phyloP scores from a whole-genome alignment of 2,888 invertebrate species.

The Dynastes hyllus region DNA sequence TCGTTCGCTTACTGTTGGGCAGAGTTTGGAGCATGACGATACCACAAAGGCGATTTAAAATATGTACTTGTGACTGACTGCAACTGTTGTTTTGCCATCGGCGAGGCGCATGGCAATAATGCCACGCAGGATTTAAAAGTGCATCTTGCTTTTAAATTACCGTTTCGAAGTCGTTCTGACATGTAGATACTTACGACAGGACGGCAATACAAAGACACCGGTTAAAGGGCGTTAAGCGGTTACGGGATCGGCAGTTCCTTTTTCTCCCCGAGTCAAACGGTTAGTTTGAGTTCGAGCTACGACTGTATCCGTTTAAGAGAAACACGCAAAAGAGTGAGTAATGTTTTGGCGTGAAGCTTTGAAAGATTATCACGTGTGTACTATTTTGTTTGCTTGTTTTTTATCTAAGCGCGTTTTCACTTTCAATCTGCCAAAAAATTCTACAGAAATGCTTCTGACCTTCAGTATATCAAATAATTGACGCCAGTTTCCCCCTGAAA shows the following conservation, averaged over 20 bases:
- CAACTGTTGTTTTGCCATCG: conserved; percentile 47
- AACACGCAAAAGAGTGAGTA: conserved; percentile 14
- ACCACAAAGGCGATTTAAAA: conserved; percentile 44
- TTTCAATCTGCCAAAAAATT: not conserved
- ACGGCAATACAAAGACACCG: not conserved
- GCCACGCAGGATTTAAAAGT: conserved; percentile 38
- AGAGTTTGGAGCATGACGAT: conserved; percentile 32
- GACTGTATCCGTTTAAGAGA: conserved; percentile 10
- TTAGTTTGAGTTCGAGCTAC: not conserved
- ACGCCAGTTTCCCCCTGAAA: no score
- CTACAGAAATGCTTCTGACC: no score
- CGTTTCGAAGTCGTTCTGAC: conserved; percentile 17
- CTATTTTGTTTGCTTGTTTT: not conserved
- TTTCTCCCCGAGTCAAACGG: not conserved
- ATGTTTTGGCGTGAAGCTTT: conserved; percentile 7
- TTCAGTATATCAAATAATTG: no score
- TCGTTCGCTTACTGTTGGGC: conserved; percentile 7
- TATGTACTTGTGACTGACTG: conserved; percentile 46
- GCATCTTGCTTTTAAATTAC: conserved; percentile 42
- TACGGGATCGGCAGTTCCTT: conserved; percentile 10
- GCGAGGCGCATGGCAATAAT: conserved; percentile 39
- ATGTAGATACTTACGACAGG: not conserved
- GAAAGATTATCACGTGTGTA: conserved; percentile 2
- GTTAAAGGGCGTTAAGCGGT: conserved; percentile 3
- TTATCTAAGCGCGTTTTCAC: not conserved